Base-by-base conservation (phyloP, 1,140 invertebrate genomes). In the Lucilia sericata region DNA sequence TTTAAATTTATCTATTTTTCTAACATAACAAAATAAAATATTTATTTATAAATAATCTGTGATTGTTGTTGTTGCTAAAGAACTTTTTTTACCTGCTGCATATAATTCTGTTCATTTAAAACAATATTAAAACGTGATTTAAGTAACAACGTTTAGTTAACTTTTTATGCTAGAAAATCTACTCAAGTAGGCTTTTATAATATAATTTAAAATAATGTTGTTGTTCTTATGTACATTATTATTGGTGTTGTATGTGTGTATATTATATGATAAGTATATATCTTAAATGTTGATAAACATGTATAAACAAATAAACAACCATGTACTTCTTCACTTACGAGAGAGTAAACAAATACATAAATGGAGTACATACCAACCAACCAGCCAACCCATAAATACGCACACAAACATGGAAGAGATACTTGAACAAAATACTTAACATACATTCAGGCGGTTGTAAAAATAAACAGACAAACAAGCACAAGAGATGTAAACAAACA, bases 61-160 rank as follows among this genome's bases (percentile, higher is more conserved):
- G 2, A 42, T 42, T 42, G 2, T 10, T 42, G 2, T 55, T 55
- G 12, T 55, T 55, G 13, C 51, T 10, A 14, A 30, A 30, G 25
- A 30, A 30, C 25, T 30, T 30, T 30, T 30, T 30, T 30, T 30
- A 30, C 25, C 42, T 42, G 42, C 42, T 2, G 5, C 42, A 3
- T 30, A 42, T 0, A 42, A 55, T 55, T 55, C 51, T 70, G 8
- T 70, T 70, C 65, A 21, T 70, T 25, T 21, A 21, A 21, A 70
- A 70, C 65, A 21, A 21, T 70, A 70, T 70, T 70, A 70, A 70
- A 70, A 70, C 19, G 65, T 70, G 65, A 70, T 70, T 70, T 25
- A 10, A 70, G 65, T 19, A 10, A 21, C 21, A 70, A 70, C 65
- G 65, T 70, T 70, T 70, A 70, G 65, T 21, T 55, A 55, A 19